Evolutionary conservation across 2,797 vertebrate species (phyloP).

Genomic region (Ambastaia sidthimunki): DNA sequence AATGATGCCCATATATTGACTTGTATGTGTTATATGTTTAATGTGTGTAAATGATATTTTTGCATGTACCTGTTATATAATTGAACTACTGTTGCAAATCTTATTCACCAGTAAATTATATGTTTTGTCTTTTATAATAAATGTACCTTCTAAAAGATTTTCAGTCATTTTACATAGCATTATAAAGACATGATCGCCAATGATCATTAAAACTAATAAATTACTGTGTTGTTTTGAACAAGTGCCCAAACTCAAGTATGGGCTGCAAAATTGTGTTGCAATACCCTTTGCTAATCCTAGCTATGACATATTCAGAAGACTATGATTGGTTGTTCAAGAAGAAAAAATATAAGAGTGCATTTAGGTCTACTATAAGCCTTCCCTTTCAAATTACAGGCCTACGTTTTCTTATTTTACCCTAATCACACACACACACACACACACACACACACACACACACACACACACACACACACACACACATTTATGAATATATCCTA

Average conservation of each 20-base stretch:
- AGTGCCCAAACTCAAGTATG: background rate
- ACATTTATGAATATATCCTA: too few relatives aligned
- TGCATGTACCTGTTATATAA: background rate
- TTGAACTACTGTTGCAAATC: background rate
- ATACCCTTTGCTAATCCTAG: too few relatives aligned
- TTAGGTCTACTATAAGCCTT: too few relatives aligned
- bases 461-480: too few relatives aligned
- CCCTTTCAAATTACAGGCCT: too few relatives aligned
- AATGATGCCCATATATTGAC: background rate
- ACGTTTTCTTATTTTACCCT: too few relatives aligned
- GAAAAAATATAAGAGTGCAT: too few relatives aligned
- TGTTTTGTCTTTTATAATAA: slow-evolving; percentile 16
- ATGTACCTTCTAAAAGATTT: background rate
- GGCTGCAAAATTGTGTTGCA: background rate
- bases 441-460: too few relatives aligned
- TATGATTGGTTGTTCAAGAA: too few relatives aligned
- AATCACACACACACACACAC: too few relatives aligned
- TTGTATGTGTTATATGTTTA: background rate
- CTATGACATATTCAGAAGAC: too few relatives aligned
- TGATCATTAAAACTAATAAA: too few relatives aligned
- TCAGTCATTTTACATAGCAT: background rate
- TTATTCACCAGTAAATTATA: background rate
- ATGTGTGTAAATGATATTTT: background rate
- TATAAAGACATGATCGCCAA: background rate
- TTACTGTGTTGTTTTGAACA: background rate